Conservation (phyloP, 2,797 vertebrate genomes). For the Alauda arvensis region DNA sequence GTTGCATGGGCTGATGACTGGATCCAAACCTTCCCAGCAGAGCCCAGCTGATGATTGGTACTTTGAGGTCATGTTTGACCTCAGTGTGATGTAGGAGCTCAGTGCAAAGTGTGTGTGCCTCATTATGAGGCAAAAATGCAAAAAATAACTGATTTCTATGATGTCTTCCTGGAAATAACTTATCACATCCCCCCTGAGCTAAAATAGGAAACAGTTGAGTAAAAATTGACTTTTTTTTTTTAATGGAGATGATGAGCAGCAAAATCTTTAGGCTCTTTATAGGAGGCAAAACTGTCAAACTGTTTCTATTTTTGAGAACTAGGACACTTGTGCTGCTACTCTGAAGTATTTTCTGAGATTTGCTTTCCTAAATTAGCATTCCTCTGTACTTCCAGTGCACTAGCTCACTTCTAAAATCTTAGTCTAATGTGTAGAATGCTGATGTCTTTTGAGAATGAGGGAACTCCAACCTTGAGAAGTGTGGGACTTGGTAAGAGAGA, state of each 20-base stretch:
- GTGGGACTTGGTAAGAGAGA: neutral
- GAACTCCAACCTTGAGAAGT: neutral
- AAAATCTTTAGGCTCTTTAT: constrained; percentile 8
- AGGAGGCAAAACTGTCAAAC: constrained; percentile 12
- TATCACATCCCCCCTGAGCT: neutral
- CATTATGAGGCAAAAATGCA: constrained; percentile 16
- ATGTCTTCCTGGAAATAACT: neutral
- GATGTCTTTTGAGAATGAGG: neutral
- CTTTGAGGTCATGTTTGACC: constrained; percentile 37
- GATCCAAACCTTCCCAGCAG: neutral
- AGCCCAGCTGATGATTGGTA: neutral
- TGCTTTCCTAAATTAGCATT: constrained; percentile 22
- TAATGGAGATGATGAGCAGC: neutral
- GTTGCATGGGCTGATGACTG: neutral
- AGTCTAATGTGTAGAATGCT: constrained; percentile 1
- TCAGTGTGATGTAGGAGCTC: neutral
- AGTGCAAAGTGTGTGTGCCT: neutral
- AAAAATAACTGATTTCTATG: constrained; percentile 25
- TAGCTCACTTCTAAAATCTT: neutral
- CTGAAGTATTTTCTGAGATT: neutral
- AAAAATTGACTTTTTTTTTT: constrained; percentile 18
- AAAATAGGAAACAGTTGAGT: constrained; percentile 40
- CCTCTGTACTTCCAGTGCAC: neutral
- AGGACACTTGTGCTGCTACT: constrained; percentile 27
- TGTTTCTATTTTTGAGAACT: constrained; percentile 43